These are phyloP conservation scores for Tachycineta bicolor DNA, from an alignment of 2,113 vertebrate genomes.

Conservation along the genomic window DNA sequence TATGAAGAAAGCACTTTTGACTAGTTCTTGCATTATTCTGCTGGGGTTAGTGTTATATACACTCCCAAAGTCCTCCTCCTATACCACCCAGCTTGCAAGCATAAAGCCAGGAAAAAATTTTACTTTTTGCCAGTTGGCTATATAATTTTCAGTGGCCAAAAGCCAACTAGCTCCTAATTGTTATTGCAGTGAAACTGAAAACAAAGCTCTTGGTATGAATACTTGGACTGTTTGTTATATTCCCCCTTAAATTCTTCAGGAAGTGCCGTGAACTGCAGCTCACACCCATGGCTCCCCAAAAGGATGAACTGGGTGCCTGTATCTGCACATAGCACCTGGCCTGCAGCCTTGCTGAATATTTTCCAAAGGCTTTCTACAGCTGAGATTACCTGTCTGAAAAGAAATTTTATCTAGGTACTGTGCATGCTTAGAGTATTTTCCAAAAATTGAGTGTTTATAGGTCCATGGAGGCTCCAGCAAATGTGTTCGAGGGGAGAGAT, in stretches of 20 bases:
- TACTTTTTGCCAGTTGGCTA: constrained; percentile 62
- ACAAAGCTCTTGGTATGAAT: constrained; percentile 62
- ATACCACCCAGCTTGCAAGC: constrained; percentile 66
- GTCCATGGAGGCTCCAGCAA: neutral
- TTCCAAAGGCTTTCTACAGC: neutral
- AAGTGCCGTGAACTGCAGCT: neutral
- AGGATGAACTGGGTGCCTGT: neutral
- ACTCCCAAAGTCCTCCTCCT: constrained; percentile 10
- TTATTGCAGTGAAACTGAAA: constrained; percentile 52
- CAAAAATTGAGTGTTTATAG: neutral
- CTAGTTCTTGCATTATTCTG: constrained; percentile 15
- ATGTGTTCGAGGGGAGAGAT: neutral
- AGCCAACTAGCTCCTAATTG: constrained; percentile 61
- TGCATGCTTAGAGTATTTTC: neutral
- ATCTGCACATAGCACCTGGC: neutral
- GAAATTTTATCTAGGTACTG: neutral
- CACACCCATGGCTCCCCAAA: neutral
- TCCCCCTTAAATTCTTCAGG: constrained; percentile 3
- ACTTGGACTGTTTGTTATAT: constrained; percentile 36
- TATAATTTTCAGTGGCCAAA: constrained; percentile 61
- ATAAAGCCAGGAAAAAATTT: constrained; percentile 58
- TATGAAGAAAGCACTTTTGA: constrained; percentile 29
- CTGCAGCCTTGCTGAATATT: neutral
- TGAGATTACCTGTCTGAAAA: neutral
- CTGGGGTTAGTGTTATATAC: constrained; percentile 6